Evolutionary conservation across 2,888 invertebrate species (phyloP), one percentile per base, ranked within the genome.

Genomic region (Deilephila porcellus): DNA sequence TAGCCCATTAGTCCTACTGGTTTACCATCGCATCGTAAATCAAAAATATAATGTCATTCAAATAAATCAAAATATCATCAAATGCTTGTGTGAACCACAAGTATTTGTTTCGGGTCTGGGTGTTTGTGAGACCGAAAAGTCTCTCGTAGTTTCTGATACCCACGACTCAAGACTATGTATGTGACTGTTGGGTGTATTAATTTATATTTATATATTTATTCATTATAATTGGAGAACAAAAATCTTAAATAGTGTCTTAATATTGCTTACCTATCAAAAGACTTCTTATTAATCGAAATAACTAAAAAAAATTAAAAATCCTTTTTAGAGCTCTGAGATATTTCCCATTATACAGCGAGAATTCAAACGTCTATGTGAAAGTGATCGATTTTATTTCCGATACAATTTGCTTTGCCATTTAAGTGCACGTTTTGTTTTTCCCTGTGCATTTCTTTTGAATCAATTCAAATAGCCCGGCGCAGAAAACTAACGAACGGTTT

Each of bases 371-470:
- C 29, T 60, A 14, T 60, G 60, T 29, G 60, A 17, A 29, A 29
- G 25, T 60, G 60, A 60, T 17, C 29, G 25, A 17, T 60, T 60
- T 60, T 60, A 60, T 60, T 60, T 60, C 29, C 29, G 60, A 60
- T 25, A 60, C 29, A 60, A 60, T 60, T 60, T 60, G 60, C 60
- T 60, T 60, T 60, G 29, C 60, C 60, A 29, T 60, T 60, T 29
- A 29, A 79, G 76, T 77, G 75, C 74, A 75, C 76, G 75, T 75
- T 56, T 74, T 76, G 71, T 78, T 73, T 75, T 72, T 60, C 60
- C 17, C 29, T 14, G 25, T 60, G 29, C 29, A 45, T 32, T 60
- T 62, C 17, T 60, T 62, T 52, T 45, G 60, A 45, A 62, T 25
- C 25, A 25, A 8, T 52, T 52, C 56, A 62, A 45, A 71, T 19